Base-by-base conservation (phyloP, 2,113 vertebrate species). In the Xyrauchen texanus region DNA sequence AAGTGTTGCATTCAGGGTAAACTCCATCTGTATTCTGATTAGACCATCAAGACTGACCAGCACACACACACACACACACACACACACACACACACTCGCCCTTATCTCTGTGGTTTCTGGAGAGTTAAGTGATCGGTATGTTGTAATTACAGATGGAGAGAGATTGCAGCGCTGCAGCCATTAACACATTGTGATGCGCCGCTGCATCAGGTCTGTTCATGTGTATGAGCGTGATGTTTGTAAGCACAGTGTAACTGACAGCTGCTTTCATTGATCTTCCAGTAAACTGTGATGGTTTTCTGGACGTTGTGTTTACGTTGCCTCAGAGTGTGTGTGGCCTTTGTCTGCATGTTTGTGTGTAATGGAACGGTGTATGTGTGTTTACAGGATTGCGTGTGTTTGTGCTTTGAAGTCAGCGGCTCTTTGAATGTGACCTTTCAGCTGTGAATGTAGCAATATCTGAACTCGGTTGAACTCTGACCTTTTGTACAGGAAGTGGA, bases 361-460 rank as follows among this genome's bases (percentile, higher is more conserved):
- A 7, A 34, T 34, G 1, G 21, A 3, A 34, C 21, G n/a, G 52
- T 70, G 52, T 51, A 7, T 53, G 74, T 64, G 51, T 57, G 6
- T 45, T 11, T 62, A 47, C 45, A 47, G 51, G 49, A 62, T 45
- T 80, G 62, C 45, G 68, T 34, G 21, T 34, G 21, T 6, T 8
- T 66, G n/a, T 45, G 13, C n/a, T 64, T 61, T 79, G 78, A 62
- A 70, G 57, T 80, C 44, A 42, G 13, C 11, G 11, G 4, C 15
- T 60, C 46, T 74, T 74, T 80, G 78, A 55, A 9, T 12, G 44
- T 68, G 71, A 15, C 64, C 69, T 66, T 74, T 73, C 8, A 6
- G 10, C 21, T 73, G 53, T 60, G 44, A 67, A 65, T 80, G 65
- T 4, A 57, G 53, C n/a, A 34, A 13, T 57, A 7, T 89, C 83